Evolutionary conservation across 1,140 invertebrate genomes (phyloP), one percentile per base, ranked within the genome.

Genomic region (Adelges cooleyi): DNA sequence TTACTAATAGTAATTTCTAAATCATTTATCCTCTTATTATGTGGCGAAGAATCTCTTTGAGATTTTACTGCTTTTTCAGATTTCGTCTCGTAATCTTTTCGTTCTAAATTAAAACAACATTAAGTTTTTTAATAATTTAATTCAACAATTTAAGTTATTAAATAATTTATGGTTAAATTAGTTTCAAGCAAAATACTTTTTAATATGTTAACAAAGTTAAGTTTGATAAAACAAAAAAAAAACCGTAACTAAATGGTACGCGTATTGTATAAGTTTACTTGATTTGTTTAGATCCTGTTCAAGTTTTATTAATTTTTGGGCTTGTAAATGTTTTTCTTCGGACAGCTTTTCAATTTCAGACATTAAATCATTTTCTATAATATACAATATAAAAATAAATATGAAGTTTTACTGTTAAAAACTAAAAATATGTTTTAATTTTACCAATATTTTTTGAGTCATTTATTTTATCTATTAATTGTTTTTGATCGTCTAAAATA

Each of bases 1-100:
- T 44, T 62, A 62, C 56, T 48, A 17, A 62, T 25, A 48, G 56
- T 25, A n/a, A 62, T 33, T 46, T 62, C 56, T 48, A 62, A 46
- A 48, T 62, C 42, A 48, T 36, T 48, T 29, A 40, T 42, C 10
- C n/a, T 42, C 1, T 59, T 59, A 0, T 17, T n/a, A 13, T 18
- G 15, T 42, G 8, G 40, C 33, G 44, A 44, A 25, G 53, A 23
- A 20, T 59, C 23, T 18, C 25, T 15, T 59, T 59, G 53, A 25
- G 53, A 18, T 27, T 59, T 59, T 17, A 44, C 44, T 25, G 29
- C 17, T 44, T 59, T 44, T 27, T 59, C 38, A 42, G 44, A 18
- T 44, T 59, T 59, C 15, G 4, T 59, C 6, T 59, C 53, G 29
- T 59, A 59, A 22, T 59, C 53, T 59, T 42, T 59, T 10, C 38